Evolutionary conservation across 2,113 vertebrate species (phyloP), one percentile per base, ranked within the genome.

Genomic region (Pollachius pollachius): DNA sequence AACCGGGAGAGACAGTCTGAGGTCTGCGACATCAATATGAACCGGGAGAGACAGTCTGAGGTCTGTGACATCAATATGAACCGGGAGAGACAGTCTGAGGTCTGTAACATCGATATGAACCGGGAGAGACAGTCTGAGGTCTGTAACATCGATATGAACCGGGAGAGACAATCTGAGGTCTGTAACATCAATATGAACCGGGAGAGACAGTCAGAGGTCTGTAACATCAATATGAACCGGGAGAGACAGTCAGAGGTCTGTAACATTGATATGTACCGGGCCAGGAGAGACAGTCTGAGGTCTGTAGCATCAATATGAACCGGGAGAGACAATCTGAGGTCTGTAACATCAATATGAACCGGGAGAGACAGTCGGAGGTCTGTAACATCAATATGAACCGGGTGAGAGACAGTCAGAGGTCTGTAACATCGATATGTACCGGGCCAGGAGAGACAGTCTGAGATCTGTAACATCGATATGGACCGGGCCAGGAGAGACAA

Each of bases 1-100:
- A 68, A 82, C 78, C 12, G 76, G 21, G 76, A 86, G 83, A 86
- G 80, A 78, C 84, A 86, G 77, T 81, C 77, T 68, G 69, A 78
- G 59, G 67, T 74, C 18, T 58, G 17, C 4, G 2, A 23, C 21
- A 23, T 23, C 21, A 23, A 23, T 72, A 64, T 64, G 73, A 68
- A 82, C 78, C 12, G 76, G 21, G 76, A 86, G 83, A 86, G 80
- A 78, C 84, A 86, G 77, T 81, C 77, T 68, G 69, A 78, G 59
- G 67, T 73, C 18, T 58, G 17, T 16, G 21, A 23, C 21, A 23
- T 23, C 21, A 23, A 23, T 72, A 64, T 64, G 73, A 68, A 82
- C 78, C 12, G 76, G 21, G 76, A 86, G 83, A 86, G 80, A 78
- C 84, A 85, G 77, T 81, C 77, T 68, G 69, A 78, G 59, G 67